A percentile compares a stretch with the other conserved stretches of the same genome.
Evolutionary conservation across 2,888 invertebrate species (phyloP).

Genomic region (Anorthoa munda): DNA sequence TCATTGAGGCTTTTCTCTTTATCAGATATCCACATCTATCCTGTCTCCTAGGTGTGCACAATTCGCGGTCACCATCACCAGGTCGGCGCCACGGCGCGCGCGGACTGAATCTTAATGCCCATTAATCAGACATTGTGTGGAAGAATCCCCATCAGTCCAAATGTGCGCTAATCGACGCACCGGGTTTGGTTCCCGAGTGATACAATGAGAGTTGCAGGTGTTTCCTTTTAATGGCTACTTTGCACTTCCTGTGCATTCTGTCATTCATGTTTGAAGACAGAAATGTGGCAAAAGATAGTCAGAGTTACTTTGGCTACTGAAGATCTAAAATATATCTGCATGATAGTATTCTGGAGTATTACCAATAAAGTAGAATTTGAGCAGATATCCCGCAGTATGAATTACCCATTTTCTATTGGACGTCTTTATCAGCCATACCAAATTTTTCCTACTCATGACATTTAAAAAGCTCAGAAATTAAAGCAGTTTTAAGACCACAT

Average conservation of each 20-base stretch:
- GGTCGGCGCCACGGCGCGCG: conserved; percentile 70
- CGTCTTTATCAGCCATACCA: neutral
- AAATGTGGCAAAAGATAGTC: neutral
- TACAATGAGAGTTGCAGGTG: conserved; percentile 7
- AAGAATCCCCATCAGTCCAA: conserved; percentile 62
- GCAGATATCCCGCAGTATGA: no score
- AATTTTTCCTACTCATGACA: neutral
- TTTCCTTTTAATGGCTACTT: neutral
- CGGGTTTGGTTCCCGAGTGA: conserved; percentile 45
- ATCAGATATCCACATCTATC: neutral
- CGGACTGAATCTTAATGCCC: conserved; percentile 75
- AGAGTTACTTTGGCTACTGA: neutral
- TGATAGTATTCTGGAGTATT: neutral
- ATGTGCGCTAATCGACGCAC: conserved; percentile 50
- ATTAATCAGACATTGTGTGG: conserved; percentile 76
- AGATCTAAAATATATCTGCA: neutral
- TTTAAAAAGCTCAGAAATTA: conserved; percentile 3
- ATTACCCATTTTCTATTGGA: neutral
- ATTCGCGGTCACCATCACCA: conserved; percentile 54
- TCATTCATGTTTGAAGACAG: neutral
- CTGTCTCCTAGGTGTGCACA: conserved; percentile 48
- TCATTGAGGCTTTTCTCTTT: no score
- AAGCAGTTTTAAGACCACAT: conserved; percentile 38
- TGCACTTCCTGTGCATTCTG: neutral
- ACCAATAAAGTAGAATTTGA: neutral